Percentiles rank a stretch among this genome's conserved stretches.
Conservation (phyloP, 2,797 vertebrate species). For the Poecilia velifera region DNA sequence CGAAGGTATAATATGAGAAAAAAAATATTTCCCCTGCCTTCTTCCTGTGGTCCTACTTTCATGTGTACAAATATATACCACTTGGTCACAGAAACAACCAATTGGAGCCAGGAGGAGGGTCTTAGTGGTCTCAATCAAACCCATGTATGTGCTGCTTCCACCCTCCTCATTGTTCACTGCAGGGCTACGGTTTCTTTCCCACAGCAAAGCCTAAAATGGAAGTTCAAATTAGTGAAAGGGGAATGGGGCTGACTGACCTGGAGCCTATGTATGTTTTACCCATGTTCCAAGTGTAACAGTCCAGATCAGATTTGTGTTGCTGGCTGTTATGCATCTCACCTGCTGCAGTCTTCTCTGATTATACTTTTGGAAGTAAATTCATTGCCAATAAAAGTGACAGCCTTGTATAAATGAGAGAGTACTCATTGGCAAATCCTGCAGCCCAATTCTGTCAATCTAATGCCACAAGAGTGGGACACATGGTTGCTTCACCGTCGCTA, state of each 20-base stretch:
- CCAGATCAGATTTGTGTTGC: background rate
- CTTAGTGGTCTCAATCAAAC: too few relatives aligned
- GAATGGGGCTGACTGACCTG: background rate
- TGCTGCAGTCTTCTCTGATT: constrained; percentile 22
- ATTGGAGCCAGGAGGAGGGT: too few relatives aligned
- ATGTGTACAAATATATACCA: too few relatives aligned
- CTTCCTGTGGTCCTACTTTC: too few relatives aligned
- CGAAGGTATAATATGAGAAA: too few relatives aligned
- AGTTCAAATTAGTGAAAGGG: background rate
- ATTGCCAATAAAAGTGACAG: constrained; percentile 22
- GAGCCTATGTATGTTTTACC: background rate
- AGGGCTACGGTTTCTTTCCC: too few relatives aligned
- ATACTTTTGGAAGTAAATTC: constrained; percentile 3
- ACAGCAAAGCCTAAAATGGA: background rate
- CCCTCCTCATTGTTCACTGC: too few relatives aligned
- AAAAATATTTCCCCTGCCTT: too few relatives aligned
- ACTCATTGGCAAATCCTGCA: constrained; percentile 51
- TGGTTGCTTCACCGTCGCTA: constrained; percentile 35
- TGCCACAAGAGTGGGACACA: constrained; percentile 44
- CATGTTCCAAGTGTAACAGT: background rate
- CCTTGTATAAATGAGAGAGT: constrained; percentile 14
- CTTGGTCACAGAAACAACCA: too few relatives aligned
- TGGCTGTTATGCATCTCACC: constrained; percentile 8
- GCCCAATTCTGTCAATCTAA: constrained; percentile 65
- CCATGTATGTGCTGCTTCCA: background rate